Percentiles rank a stretch among this genome's conserved stretches.
Conservation (phyloP, 2,888 invertebrate genomes). For the Exocentrus adspersus region DNA sequence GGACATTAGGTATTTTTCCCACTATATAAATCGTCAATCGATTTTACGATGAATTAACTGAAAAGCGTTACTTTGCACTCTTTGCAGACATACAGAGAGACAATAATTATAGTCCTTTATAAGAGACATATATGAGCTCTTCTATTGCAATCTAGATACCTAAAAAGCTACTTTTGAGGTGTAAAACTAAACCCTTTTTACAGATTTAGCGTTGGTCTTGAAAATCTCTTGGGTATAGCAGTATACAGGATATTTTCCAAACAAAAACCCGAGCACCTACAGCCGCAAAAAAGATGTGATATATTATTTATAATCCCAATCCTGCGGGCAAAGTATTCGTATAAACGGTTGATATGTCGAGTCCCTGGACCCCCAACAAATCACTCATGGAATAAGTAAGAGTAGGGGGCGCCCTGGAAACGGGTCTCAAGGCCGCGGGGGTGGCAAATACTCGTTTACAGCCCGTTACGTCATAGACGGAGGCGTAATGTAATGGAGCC, state of each 20-base stretch:
- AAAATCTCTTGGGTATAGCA: background rate
- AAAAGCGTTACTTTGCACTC: too few relatives aligned
- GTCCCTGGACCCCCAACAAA: conserved; percentile 75
- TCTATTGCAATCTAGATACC: too few relatives aligned
- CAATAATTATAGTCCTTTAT: too few relatives aligned
- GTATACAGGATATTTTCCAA: conserved; percentile 6
- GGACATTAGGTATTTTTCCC: too few relatives aligned
- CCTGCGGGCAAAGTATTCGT: conserved; percentile 75
- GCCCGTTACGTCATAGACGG: conserved; percentile 66
- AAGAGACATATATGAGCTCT: too few relatives aligned
- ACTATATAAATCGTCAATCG: too few relatives aligned
- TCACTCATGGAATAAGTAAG: conserved; percentile 77
- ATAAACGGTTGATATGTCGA: conserved; percentile 77
- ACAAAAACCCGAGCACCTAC: background rate
- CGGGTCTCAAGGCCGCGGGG: conserved; percentile 60
- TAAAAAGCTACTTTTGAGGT: too few relatives aligned
- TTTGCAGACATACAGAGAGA: too few relatives aligned
- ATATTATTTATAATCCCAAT: conserved; percentile 75
- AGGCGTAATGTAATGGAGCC: conserved; percentile 61
- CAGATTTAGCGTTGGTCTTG: too few relatives aligned
- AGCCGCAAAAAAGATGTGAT: background rate
- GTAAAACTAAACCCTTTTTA: too few relatives aligned
- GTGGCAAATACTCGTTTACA: conserved; percentile 69
- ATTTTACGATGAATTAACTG: too few relatives aligned
- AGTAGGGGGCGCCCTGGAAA: conserved; percentile 68